Conservation (phyloP, 37 sponge, comb jelly and placozoan species). For the Halisarca cf. caerulea region DNA sequence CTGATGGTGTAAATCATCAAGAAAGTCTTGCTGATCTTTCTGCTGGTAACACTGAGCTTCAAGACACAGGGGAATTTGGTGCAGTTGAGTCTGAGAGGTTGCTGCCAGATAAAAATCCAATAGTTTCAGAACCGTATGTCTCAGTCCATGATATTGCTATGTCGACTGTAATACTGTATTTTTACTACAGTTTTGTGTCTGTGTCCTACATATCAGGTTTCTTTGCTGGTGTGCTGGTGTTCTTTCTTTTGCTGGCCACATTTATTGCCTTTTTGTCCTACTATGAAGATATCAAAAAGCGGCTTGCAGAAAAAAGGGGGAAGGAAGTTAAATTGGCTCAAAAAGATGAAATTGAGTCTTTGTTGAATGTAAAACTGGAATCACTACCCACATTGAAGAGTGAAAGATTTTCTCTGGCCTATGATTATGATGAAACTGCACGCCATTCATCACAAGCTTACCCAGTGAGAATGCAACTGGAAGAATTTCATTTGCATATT, state of each 20-base stretch:
- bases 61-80: too few relatives aligned
- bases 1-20: too few relatives aligned
- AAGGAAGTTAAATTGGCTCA: neutral
- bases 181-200: conserved; percentile 62
- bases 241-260: conserved; percentile 42
- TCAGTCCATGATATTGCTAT: neutral
- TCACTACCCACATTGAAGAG: neutral
- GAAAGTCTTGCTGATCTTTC: too few relatives aligned
- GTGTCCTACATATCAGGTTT: conserved; percentile 71
- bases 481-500: conserved; percentile 47
- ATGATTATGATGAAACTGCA: neutral
- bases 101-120: neutral
- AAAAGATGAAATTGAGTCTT: neutral
- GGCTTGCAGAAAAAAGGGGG: neutral
- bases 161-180: conserved; percentile 30
- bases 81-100: too few relatives aligned
- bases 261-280: conserved; percentile 48
- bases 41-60: too few relatives aligned
- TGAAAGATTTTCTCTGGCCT: neutral
- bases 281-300: conserved; percentile 32
- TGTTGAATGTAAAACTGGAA: neutral
- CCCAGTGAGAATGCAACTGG: neutral
- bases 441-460: neutral
- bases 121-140: neutral
- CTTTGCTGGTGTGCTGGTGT: conserved; percentile 52